These are phyloP conservation scores for Anoplopoma fimbria DNA, from an alignment of 2,113 vertebrate genomes.

Conservation along the genomic window DNA sequence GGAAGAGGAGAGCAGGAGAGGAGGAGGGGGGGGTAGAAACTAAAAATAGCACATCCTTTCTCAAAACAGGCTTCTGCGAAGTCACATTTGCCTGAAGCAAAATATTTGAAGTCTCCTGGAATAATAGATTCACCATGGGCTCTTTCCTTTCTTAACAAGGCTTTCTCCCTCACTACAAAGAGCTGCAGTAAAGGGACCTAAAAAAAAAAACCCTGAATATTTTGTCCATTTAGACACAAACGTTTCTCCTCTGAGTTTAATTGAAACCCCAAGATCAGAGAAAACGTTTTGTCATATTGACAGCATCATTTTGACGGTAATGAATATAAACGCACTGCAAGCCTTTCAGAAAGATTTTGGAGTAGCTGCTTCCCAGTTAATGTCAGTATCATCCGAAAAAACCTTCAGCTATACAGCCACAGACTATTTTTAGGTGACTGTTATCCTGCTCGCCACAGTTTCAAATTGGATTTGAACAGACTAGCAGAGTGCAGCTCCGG, in stretches of 20 bases:
- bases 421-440: conserved; percentile 16
- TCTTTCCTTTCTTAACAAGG: conserved; percentile 27
- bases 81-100: conserved; percentile 69
- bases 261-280: conserved; percentile 20
- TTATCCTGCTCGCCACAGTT: not conserved
- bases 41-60: conserved; percentile 69
- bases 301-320: conserved; percentile 14
- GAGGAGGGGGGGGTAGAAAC: conserved; percentile 28
- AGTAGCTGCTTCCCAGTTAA: not conserved
- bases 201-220: not conserved
- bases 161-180: conserved; percentile 40
- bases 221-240: conserved; percentile 41
- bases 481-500: not conserved
- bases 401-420: not conserved
- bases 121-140: conserved; percentile 62
- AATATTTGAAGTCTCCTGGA: conserved; percentile 71
- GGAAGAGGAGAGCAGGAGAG: conserved; percentile 27
- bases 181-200: conserved; percentile 11
- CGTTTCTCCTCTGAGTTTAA: not conserved
- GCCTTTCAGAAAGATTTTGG: not conserved
- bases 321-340: conserved; percentile 9
- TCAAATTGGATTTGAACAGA: conserved; percentile 25
- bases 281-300: conserved; percentile 5
- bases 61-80: conserved; percentile 65
- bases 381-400: conserved; percentile 9